Evolutionary conservation across 2,113 vertebrate species (phyloP).

Genomic region (Hypanus sabinus): DNA sequence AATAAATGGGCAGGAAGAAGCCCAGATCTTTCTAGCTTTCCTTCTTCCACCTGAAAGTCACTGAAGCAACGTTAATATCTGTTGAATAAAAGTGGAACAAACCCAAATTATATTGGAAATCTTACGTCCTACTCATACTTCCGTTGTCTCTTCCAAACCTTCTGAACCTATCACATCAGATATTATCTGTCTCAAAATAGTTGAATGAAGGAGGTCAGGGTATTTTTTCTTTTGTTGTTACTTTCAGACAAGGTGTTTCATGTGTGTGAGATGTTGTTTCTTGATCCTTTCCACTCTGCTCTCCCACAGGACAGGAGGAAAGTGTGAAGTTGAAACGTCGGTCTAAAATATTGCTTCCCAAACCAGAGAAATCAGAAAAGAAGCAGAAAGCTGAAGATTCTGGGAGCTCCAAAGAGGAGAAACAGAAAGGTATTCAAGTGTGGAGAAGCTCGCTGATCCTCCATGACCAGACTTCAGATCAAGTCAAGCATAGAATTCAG

Average conservation of each 20-base stretch:
- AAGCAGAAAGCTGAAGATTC: background rate
- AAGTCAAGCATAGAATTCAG: background rate
- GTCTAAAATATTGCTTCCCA: constrained; percentile 48
- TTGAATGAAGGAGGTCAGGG: background rate
- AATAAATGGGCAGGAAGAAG: background rate
- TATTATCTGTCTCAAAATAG: background rate
- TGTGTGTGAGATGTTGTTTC: background rate
- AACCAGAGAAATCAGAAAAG: constrained; percentile 35
- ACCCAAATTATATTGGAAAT: background rate
- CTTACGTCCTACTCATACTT: background rate
- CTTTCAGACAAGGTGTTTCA: background rate
- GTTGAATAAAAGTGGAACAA: background rate
- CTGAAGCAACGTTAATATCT: too few relatives aligned
- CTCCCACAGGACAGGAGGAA: constrained; percentile 49
- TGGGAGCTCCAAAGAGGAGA: constrained; percentile 14
- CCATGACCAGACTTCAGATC: background rate
- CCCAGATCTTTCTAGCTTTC: background rate
- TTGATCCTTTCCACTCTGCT: background rate
- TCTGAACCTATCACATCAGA: background rate
- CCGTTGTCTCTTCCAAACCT: background rate
- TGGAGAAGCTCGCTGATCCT: background rate
- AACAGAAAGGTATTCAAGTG: constrained; percentile 29
- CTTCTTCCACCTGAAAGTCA: background rate
- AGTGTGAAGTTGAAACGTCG: constrained; percentile 42
- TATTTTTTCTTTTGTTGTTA: background rate